A percentile compares a stretch with the other conserved stretches of the same genome.
phyloP scores from a whole-genome alignment of 1,140 invertebrate species.

The Babylonia areolata region DNA sequence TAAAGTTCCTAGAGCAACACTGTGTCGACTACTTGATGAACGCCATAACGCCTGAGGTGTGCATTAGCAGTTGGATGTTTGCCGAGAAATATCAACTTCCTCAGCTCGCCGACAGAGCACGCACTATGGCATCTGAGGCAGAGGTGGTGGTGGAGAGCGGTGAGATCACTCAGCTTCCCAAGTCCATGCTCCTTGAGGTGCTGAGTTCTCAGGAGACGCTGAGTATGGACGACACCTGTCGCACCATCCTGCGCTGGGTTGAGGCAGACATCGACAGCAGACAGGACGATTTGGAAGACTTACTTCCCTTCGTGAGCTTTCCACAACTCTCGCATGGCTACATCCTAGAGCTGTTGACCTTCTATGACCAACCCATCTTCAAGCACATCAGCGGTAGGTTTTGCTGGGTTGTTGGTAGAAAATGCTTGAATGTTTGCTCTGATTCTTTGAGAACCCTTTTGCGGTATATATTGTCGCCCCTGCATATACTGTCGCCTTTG shows the following conservation, averaged over 20 bases:
- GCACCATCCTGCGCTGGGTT: slow-evolving; percentile 31
- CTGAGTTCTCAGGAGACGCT: slow-evolving; percentile 3
- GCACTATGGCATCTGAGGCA: background rate
- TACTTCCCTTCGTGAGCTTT: slow-evolving; percentile 22
- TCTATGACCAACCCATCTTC: background rate
- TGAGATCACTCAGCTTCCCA: background rate
- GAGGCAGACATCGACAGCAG: background rate
- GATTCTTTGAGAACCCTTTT: no score
- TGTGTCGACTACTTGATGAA: background rate
- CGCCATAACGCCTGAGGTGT: background rate
- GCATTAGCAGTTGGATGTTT: slow-evolving; percentile 21
- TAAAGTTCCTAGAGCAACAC: slow-evolving; percentile 25
- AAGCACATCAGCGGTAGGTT: background rate
- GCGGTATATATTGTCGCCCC: no score
- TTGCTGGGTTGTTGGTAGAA: background rate
- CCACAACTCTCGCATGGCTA: slow-evolving; percentile 1
- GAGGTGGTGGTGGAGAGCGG: background rate
- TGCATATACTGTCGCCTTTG: no score
- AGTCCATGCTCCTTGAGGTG: slow-evolving; percentile 5
- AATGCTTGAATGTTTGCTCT: no score
- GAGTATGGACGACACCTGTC: slow-evolving; percentile 10
- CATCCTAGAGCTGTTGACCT: background rate
- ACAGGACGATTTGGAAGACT: background rate
- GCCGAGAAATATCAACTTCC: slow-evolving; percentile 10
- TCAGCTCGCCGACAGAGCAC: background rate